A percentile compares a stretch with the other conserved stretches of the same genome.
phyloP scores from a whole-genome alignment of 64 coral and sea anemone species.

The Pachyseris speciosa region DNA sequence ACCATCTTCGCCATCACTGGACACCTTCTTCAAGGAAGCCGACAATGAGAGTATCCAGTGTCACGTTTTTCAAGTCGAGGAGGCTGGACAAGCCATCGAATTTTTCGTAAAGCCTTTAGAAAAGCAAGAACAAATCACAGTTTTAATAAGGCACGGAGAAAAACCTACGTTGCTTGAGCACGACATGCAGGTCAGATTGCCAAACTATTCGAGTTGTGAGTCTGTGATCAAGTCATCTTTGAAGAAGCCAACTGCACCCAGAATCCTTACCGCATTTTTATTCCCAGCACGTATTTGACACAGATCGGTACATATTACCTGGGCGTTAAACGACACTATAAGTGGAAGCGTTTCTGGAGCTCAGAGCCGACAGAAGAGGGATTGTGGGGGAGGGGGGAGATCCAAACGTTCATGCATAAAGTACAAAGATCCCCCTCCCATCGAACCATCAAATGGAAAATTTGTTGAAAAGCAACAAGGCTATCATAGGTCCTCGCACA shows the following conservation, averaged over 20 bases:
- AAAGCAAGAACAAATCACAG: conserved; percentile 2
- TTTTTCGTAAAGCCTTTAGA: conserved; percentile 9
- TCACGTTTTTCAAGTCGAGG: background rate
- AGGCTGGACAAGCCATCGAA: background rate
- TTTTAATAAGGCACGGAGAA: background rate
- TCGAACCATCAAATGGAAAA: conserved; percentile 28
- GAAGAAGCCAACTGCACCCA: conserved; percentile 11
- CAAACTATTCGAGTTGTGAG: conserved; percentile 31
- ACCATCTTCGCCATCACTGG: background rate
- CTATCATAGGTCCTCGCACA: conserved; percentile 25
- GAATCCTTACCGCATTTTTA: conserved; percentile 24
- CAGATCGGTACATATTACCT: conserved; percentile 30
- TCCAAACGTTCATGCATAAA: conserved; percentile 56
- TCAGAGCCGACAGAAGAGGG: conserved; percentile 36
- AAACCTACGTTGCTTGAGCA: conserved; percentile 15
- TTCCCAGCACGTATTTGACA: conserved; percentile 15
- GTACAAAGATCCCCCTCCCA: conserved; percentile 71
- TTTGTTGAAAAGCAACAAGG: background rate
- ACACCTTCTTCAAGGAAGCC: conserved; percentile 2
- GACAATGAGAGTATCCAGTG: conserved; percentile 50
- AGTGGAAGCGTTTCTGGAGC: background rate
- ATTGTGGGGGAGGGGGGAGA: conserved; percentile 39
- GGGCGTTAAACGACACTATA: background rate
- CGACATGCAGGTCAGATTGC: conserved; percentile 19
- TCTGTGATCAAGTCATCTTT: background rate